Evolutionary conservation across 2,797 vertebrate species (phyloP).

Genomic region (Spinibarbus caldwelli): DNA sequence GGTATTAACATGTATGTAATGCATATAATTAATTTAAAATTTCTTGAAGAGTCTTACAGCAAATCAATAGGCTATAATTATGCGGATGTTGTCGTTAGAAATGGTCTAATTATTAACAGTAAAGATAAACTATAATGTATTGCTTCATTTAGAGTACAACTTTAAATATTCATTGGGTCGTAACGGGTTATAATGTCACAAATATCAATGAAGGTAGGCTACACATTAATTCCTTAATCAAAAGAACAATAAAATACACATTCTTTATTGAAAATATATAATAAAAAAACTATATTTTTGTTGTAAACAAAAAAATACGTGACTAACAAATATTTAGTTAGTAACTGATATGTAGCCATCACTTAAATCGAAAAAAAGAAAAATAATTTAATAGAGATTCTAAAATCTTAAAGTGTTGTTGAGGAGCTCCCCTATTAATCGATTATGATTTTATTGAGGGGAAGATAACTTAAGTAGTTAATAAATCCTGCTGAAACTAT

Average conservation of each 20-base stretch:
- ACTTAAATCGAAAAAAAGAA: neutral
- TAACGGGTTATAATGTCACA: neutral
- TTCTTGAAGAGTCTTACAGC: neutral
- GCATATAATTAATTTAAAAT: neutral
- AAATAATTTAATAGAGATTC: neutral
- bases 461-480: neutral
- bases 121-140: neutral
- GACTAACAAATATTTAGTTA: neutral
- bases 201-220: neutral
- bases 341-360: neutral
- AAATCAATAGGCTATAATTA: neutral
- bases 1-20: neutral
- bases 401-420: neutral
- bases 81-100: neutral
- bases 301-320: neutral
- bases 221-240: too few relatives aligned
- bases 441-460: neutral
- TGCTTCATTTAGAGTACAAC: neutral
- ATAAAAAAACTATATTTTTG: neutral
- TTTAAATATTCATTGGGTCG: too few relatives aligned
- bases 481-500: neutral
- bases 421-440: neutral
- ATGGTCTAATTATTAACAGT: too few relatives aligned
- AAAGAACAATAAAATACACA: neutral
- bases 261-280: neutral